Conservation (phyloP, 2,113 vertebrate genomes). For the Trogon surrucura region DNA sequence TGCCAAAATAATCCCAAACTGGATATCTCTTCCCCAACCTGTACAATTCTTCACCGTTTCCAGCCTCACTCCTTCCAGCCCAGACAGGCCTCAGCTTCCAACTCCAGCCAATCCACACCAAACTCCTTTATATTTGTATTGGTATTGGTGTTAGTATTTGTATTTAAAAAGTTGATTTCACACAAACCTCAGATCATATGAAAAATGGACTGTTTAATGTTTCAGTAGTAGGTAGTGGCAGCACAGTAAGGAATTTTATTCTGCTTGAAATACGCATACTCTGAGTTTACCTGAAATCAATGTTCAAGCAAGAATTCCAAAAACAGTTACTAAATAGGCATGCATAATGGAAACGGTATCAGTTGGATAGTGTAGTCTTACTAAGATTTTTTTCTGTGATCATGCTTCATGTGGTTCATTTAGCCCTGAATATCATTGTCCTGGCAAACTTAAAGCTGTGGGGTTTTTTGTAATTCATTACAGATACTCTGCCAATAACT, state of each 20-base stretch:
- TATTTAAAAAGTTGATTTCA: not conserved
- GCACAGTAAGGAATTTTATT: not conserved
- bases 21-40: not conserved
- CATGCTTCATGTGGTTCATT: not conserved
- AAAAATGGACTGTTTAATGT: not conserved
- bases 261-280: not conserved
- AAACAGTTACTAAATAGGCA: not conserved
- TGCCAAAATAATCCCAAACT: not conserved
- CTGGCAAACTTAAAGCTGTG: not conserved
- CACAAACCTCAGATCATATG: not conserved
- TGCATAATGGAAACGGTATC: not conserved
- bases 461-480: not conserved
- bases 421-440: not conserved
- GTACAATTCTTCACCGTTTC: not conserved
- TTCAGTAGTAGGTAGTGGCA: not conserved
- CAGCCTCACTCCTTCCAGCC: not conserved
- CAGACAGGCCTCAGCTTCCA: not conserved
- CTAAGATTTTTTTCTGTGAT: not conserved
- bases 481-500: not conserved
- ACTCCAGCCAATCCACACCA: not conserved
- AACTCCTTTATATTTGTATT: not conserved
- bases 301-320: not conserved
- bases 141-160: not conserved
- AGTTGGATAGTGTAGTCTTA: not conserved
- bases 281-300: not conserved